Conservation (phyloP, 1,140 invertebrate genomes). For the Heliconius hewitsoni region DNA sequence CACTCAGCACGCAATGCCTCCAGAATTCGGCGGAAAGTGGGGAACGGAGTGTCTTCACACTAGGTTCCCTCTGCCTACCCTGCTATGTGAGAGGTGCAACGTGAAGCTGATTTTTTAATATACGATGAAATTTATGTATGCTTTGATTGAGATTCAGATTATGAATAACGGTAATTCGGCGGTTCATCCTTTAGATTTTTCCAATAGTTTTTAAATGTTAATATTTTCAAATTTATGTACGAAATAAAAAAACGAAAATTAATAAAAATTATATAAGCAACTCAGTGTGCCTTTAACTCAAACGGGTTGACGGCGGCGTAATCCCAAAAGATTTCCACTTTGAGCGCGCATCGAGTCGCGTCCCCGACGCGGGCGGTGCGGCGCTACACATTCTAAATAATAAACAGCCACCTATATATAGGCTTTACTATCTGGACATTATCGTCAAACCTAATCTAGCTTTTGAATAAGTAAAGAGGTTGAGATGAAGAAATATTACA, state of each 20-base stretch:
- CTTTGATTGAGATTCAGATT: no score
- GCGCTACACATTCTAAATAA: conserved; percentile 81
- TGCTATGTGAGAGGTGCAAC: no score
- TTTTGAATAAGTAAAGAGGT: not conserved
- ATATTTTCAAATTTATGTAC: no score
- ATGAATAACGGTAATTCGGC: no score
- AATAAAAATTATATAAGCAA: not conserved
- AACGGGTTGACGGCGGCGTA: conserved; percentile 69
- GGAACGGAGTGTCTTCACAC: no score
- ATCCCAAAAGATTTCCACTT: conserved; percentile 81
- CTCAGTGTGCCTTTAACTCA: conserved; percentile 45
- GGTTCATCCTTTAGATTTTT: not conserved
- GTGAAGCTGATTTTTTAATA: no score
- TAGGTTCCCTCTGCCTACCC: no score
- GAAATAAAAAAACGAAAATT: no score
- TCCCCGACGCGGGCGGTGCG: conserved; percentile 42
- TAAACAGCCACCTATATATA: conserved; percentile 64
- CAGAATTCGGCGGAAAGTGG: no score
- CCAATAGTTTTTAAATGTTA: no score
- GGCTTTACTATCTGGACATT: conserved; percentile 14
- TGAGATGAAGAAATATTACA: not conserved
- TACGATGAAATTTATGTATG: no score
- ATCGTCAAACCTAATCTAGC: conserved; percentile 5
- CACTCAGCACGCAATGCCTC: no score
- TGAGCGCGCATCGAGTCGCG: conserved; percentile 76